Evolutionary conservation across 2,888 invertebrate species (phyloP).

Genomic region (Sinelater perroti): DNA sequence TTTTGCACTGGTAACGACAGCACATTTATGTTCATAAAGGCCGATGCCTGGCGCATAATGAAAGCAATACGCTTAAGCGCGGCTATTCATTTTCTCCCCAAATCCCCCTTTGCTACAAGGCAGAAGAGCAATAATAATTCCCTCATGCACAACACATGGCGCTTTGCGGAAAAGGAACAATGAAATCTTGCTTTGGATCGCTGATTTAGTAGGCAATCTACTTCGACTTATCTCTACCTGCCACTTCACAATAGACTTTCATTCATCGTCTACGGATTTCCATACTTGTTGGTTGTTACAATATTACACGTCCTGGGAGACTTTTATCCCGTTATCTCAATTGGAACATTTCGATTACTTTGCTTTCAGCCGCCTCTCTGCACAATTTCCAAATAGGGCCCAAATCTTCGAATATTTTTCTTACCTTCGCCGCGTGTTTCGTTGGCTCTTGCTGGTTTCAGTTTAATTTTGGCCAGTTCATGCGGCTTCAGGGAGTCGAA

Average conservation of each 20-base stretch:
- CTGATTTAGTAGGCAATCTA: slow-evolving; percentile 50
- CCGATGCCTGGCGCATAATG: no score
- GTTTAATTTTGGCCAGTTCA: no score
- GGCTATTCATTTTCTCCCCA: background rate
- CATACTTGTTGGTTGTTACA: slow-evolving; percentile 43
- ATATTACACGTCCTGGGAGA: slow-evolving; percentile 45
- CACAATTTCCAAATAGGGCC: slow-evolving; percentile 40
- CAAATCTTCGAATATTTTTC: slow-evolving; percentile 38
- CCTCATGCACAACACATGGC: slow-evolving; percentile 10
- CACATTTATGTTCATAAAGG: no score
- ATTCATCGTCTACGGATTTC: slow-evolving; percentile 46
- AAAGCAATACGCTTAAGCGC: no score
- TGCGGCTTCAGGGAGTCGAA: background rate
- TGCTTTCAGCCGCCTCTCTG: slow-evolving; percentile 36
- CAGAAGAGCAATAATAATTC: background rate
- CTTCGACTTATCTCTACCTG: slow-evolving; percentile 50
- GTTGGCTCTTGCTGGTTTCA: no score
- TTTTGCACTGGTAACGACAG: no score
- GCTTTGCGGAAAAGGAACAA: slow-evolving; percentile 29
- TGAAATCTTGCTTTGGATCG: slow-evolving; percentile 37
- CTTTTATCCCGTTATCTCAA: slow-evolving; percentile 48
- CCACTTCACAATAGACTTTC: slow-evolving; percentile 46
- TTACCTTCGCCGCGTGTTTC: no score
- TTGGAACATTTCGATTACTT: slow-evolving; percentile 49
- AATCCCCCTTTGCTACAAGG: background rate